Evolutionary conservation across 2,888 invertebrate genomes (phyloP), one percentile per base, ranked within the genome.

Genomic region (Anthophora plumipes): DNA sequence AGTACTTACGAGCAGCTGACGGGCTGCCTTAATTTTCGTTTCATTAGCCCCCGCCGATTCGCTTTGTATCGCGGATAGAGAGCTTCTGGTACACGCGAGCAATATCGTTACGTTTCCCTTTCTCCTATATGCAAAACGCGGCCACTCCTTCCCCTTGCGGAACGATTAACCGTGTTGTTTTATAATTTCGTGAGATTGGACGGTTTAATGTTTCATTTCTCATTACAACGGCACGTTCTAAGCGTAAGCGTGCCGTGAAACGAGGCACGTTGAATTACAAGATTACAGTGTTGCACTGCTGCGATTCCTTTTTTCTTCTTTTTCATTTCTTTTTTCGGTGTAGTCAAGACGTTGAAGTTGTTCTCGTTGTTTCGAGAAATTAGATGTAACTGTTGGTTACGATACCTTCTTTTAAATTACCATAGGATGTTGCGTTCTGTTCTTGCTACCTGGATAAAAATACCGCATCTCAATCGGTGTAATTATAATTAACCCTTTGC

Each of bases 1-100:
- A 82, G 83, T 66, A 84, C 85, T 89, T 88, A 79, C 78, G 77
- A 78, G 64, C 89, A 89, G 83, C 89, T 89, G 89, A 89, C 89
- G 89, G 87, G 41, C 61, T 73, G 70, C 78, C 89, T 89, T 89
- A 89, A 89, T 89, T 89, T 78, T 85, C 87, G 76, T 89, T 89
- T 89, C 86, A 89, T 89, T 89, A 86, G 85, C 87, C 83, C n/a
- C 60, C 54, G 59, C 63, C 76, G 77, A 77, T 71, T 67, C 81
- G 61, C 72, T 76, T 82, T 71, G 78, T 77, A 84, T 76, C 73
- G 31, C 9, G 59, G 7, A 67, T 43, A 41, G 48, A 60, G 63
- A 43, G 61, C 6, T 25, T 4, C 2, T 31, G 48, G 20, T 60
- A 25, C 61, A 4, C 37, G 25, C 63, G n/a, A 25, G 17, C 25